These are phyloP conservation scores for Neotragus pygmaeus DNA, from an alignment of 2,113 vertebrate species.

Conservation along the genomic window DNA sequence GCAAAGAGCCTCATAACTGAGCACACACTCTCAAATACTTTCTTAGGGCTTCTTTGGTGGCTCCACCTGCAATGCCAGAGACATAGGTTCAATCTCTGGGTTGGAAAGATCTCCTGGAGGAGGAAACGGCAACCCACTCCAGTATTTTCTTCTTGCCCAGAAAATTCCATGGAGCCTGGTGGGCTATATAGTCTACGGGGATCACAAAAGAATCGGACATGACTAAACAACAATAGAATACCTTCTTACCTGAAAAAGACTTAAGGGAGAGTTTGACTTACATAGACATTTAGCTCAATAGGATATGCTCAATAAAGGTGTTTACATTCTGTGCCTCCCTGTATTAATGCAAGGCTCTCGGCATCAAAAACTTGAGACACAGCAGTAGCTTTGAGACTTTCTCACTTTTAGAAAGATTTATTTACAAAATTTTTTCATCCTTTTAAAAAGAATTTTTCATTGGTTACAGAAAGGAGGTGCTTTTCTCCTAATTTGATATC, in stretches of 20 bases:
- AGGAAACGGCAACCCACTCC: neutral
- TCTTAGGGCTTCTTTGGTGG: neutral
- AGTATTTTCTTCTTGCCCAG: neutral
- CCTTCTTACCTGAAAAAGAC: neutral
- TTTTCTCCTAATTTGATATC: constrained; percentile 29
- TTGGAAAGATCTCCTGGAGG: neutral
- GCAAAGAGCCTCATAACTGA: neutral
- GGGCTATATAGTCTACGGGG: neutral
- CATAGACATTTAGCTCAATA: neutral
- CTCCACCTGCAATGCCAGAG: neutral
- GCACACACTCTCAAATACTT: neutral
- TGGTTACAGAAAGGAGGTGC: neutral
- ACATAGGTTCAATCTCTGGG: neutral
- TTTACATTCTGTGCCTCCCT: neutral
- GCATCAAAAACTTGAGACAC: constrained; percentile 14
- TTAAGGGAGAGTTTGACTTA: neutral
- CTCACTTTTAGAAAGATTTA: neutral
- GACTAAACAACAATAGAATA: neutral
- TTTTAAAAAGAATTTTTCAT: constrained; percentile 6
- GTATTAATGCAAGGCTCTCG: constrained; percentile 31
- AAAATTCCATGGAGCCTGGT: neutral
- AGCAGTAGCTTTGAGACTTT: constrained; percentile 31
- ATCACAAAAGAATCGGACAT: neutral
- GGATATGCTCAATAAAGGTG: neutral
- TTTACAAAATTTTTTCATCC: neutral